A percentile compares a stretch with the other conserved stretches of the same genome.
phyloP scores from a whole-genome alignment of 1,140 invertebrate species.

The Littorina saxatilis region DNA sequence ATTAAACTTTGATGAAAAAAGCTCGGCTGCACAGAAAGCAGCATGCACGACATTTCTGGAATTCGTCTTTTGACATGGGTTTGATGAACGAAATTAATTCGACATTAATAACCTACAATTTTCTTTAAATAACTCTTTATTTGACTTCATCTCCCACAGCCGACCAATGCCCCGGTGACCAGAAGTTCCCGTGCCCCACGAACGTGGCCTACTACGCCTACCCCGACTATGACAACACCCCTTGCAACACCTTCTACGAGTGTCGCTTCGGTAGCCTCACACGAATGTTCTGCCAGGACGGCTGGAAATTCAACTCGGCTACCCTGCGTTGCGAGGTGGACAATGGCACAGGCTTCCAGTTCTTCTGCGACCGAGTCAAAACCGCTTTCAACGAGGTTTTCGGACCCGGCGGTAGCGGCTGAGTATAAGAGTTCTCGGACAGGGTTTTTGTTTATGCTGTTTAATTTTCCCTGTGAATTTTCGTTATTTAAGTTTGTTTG shows the following conservation, averaged over 20 bases:
- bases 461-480: too few species aligned
- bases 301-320: not conserved
- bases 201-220: slow-evolving; percentile 4
- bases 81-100: too few species aligned
- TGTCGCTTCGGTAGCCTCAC: not conserved
- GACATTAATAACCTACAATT: too few species aligned
- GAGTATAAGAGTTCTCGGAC: too few species aligned
- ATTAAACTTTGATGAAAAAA: too few species aligned
- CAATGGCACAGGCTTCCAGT: not conserved
- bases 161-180: not conserved
- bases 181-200: slow-evolving; percentile 5
- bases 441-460: too few species aligned
- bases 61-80: too few species aligned
- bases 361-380: not conserved
- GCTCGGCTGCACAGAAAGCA: too few species aligned
- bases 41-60: too few species aligned
- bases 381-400: not conserved
- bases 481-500: too few species aligned
- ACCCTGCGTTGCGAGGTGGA: not conserved
- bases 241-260: not conserved
- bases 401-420: not conserved
- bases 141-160: too few species aligned
- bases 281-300: not conserved
- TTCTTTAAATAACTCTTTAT: too few species aligned
- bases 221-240: slow-evolving; percentile 3